A percentile compares a stretch with the other conserved stretches of the same genome.
Evolutionary conservation across 2,113 vertebrate species (phyloP).

Genomic region (Prionailurus viverrinus): DNA sequence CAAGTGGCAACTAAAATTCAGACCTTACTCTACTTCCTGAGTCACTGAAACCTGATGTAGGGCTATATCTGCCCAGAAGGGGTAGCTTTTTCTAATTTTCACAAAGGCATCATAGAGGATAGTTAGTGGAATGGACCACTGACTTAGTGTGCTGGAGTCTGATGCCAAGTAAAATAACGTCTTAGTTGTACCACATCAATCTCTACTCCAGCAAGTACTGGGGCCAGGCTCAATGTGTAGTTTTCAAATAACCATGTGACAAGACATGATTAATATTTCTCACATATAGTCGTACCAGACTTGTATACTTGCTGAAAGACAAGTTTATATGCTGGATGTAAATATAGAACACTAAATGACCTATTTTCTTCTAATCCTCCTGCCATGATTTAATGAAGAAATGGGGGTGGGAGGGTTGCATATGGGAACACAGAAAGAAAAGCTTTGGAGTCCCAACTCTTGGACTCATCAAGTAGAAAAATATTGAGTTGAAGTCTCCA

Average conservation of each 20-base stretch:
- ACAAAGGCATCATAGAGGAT: neutral
- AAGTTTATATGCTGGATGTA: constrained; percentile 18
- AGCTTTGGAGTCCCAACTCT: neutral
- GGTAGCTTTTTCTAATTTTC: neutral
- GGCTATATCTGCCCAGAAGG: neutral
- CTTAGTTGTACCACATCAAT: neutral
- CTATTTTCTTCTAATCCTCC: constrained; percentile 4
- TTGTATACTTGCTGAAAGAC: constrained; percentile 39
- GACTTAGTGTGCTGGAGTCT: neutral
- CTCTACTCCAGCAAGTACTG: neutral
- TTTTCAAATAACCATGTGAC: constrained; percentile 8
- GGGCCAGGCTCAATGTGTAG: neutral
- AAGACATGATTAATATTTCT: neutral
- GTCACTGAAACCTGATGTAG: neutral
- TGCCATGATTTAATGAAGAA: constrained; percentile 44
- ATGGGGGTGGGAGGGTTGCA: neutral
- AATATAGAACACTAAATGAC: neutral
- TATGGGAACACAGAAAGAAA: neutral
- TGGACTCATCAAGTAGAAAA: constrained; percentile 5
- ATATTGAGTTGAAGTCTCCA: neutral
- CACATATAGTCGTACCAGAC: neutral
- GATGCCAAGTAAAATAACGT: neutral
- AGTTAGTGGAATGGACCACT: neutral
- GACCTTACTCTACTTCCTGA: neutral
- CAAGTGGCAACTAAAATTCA: constrained; percentile 2